These are phyloP conservation scores for Limnephilus auricula DNA, from an alignment of 2,888 invertebrate genomes.

Conservation along the genomic window DNA sequence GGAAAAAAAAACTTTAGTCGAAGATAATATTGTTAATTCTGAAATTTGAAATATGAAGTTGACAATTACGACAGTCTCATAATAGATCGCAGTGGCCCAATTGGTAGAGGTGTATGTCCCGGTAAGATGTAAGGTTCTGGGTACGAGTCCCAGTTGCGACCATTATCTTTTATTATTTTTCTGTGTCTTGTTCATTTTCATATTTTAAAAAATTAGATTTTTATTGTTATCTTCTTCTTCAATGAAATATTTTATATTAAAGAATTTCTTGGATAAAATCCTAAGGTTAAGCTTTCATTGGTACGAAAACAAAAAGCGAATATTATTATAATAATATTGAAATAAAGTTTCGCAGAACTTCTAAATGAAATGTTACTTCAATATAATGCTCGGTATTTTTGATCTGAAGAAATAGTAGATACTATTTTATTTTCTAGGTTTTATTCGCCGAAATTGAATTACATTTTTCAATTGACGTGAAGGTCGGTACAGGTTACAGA, in stretches of 20 bases:
- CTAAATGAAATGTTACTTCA: background rate
- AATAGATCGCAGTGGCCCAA: too few relatives aligned
- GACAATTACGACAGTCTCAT: too few relatives aligned
- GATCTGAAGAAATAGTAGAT: background rate
- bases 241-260: conserved; percentile 32
- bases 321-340: background rate
- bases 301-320: conserved; percentile 12
- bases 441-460: background rate
- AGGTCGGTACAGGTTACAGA: background rate
- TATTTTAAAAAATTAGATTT: too few relatives aligned
- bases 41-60: too few relatives aligned
- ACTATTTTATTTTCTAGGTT: background rate
- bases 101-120: too few relatives aligned
- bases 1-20: too few relatives aligned
- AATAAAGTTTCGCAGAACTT: background rate
- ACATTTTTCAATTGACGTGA: background rate
- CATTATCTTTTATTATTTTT: too few relatives aligned
- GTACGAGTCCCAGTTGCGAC: too few relatives aligned
- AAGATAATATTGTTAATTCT: too few relatives aligned
- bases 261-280: background rate
- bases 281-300: background rate
- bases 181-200: too few relatives aligned
- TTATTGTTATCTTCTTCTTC: too few relatives aligned
- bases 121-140: too few relatives aligned
- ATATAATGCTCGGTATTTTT: background rate